Evolutionary conservation across 1,140 invertebrate species (phyloP), one percentile per base, ranked within the genome.

Genomic region (Nylanderia fulva): DNA sequence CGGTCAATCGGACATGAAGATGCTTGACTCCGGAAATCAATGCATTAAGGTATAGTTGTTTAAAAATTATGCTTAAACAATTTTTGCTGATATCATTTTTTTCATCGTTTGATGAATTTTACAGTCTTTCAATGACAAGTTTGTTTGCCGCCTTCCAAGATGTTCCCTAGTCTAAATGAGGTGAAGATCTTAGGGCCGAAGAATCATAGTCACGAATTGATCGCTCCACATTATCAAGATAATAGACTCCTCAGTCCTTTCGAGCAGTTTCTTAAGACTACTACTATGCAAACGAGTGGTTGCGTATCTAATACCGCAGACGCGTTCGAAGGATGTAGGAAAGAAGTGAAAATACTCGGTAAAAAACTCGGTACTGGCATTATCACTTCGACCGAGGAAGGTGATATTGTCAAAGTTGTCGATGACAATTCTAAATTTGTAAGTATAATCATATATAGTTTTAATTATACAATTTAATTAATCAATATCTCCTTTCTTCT

Each of bases 151-250:
- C 29, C 84, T 0, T 58, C 85, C 48, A 89, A 85, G 29, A 39
- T 86, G 21, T 86, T 80, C 29, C 60, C 89, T 6, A 86, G 85
- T 11, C 64, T 91, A 42, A 68, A 85, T 9, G 90, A 92, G 7
- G 85, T 92, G 33, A 93, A 92, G 72, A 88, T 91, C 13, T 75
- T 92, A 2, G 92, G 92, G 1, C 86, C 92, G 21, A 93, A 92
- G 24, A 90, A 90, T 64, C 84, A 89, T 39, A 48, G 24, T 48
- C 64, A 89, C 8, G 85, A 92, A 66, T 71, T 77, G 9, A 74
- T 88, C 54, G 56, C 83, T 0, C 68, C 90, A 8, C 92, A 92
- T 2, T 92, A 88, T 60, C 91, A 92, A 33, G 92, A 94, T 27
- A 71, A 90, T 8, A 92, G 91, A 74, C 82, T 93, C 27, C 84